Conservation (phyloP, 2,797 vertebrate species). For the Neopelma chrysocephalum region DNA sequence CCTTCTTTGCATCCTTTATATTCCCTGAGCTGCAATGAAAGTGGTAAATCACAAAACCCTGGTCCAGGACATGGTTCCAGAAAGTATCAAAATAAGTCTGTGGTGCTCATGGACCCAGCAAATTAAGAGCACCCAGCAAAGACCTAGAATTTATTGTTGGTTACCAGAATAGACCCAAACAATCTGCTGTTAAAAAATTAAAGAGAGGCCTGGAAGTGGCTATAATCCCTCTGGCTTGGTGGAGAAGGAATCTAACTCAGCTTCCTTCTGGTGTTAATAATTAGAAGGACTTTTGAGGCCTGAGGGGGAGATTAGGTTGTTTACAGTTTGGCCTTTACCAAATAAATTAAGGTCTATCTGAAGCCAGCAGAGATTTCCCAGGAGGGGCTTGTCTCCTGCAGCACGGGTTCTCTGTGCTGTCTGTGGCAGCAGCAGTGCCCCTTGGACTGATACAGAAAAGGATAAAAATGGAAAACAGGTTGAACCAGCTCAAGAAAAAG, state of each 20-base stretch:
- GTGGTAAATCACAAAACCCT: not conserved
- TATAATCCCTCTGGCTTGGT: not conserved
- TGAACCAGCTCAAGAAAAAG: not conserved
- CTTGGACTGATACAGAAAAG: not conserved
- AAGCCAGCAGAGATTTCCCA: slow-evolving; percentile 31
- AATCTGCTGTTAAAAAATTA: not conserved
- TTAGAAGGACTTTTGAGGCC: slow-evolving; percentile 26
- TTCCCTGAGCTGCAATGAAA: not conserved
- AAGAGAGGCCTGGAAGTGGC: not conserved
- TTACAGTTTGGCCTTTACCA: slow-evolving; percentile 34
- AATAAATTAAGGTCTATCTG: slow-evolving; percentile 19
- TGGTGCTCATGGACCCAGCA: not conserved
- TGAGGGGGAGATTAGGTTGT: not conserved
- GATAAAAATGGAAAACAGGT: not conserved
- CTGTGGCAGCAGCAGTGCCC: not conserved
- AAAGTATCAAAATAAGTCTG: not conserved
- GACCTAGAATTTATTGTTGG: not conserved
- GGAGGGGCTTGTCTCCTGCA: not conserved
- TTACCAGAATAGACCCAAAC: not conserved
- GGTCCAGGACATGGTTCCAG: not conserved
- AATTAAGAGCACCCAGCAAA: not conserved
- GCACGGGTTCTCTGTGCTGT: not conserved
- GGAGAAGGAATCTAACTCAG: not conserved
- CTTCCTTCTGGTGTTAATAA: not conserved
- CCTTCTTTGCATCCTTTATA: not conserved